Conservation (phyloP, 2,888 invertebrate genomes). For the Synanthedon myopaeformis region DNA sequence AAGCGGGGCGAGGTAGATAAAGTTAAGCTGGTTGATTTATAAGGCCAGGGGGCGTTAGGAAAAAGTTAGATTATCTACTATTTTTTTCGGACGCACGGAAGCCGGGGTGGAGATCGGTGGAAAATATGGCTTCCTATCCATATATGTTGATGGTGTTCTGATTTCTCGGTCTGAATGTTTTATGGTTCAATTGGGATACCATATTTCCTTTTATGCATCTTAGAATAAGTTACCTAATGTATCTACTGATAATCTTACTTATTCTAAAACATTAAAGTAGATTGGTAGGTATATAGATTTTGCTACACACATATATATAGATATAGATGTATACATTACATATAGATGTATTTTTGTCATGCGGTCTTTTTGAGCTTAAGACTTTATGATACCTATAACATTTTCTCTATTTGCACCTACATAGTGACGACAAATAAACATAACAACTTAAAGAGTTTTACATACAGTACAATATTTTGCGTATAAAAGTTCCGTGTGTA, state of each 20-base stretch:
- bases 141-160: slow-evolving; percentile 38
- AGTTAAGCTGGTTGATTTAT: slow-evolving; percentile 19
- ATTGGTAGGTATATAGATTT: no score
- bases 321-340: no score
- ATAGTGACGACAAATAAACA: no score
- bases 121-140: slow-evolving; percentile 69
- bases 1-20: slow-evolving; percentile 13
- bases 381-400: no score
- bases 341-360: not conserved
- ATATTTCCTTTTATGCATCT: no score
- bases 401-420: no score
- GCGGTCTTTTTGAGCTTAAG: slow-evolving; percentile 1
- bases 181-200: no score
- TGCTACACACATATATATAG: no score
- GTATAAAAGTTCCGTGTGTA: slow-evolving; percentile 39
- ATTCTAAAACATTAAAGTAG: no score
- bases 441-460: not conserved
- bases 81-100: slow-evolving; percentile 58
- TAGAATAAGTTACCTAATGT: no score
- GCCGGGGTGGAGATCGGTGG: slow-evolving; percentile 57
- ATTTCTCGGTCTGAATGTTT: slow-evolving; percentile 24
- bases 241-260: no score
- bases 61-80: slow-evolving; percentile 68
- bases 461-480: not conserved
- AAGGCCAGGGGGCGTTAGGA: slow-evolving; percentile 55